Percentiles rank a stretch among this genome's conserved stretches.
Evolutionary conservation across 1,140 invertebrate genomes (phyloP).

Genomic region (Papilio aristodemus): DNA sequence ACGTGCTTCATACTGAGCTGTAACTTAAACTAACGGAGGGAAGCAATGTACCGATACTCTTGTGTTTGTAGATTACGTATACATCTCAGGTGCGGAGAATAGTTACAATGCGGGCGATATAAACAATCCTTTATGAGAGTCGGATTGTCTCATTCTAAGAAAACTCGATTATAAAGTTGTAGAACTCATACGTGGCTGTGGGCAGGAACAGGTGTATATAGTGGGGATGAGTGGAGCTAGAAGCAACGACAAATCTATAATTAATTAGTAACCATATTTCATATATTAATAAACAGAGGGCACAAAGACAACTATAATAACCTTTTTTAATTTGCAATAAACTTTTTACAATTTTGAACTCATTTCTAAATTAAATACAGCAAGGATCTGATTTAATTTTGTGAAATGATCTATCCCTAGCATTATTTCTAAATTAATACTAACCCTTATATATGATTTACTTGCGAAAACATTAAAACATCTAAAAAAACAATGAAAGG

Average conservation of each 20-base stretch:
- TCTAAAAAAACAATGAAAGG: not conserved
- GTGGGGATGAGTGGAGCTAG: not conserved
- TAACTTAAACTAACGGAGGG: not conserved
- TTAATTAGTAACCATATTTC: not conserved
- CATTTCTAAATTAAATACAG: too few species aligned
- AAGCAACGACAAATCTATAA: not conserved
- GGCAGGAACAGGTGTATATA: not conserved
- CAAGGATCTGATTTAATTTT: too few species aligned
- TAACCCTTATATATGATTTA: too few species aligned
- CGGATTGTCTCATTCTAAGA: constrained; percentile 12
- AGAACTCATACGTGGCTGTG: not conserved
- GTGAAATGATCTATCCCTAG: too few species aligned
- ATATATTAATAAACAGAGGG: too few species aligned
- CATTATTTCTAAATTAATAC: too few species aligned
- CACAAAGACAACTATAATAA: too few species aligned
- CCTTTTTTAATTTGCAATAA: too few species aligned
- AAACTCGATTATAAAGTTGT: not conserved
- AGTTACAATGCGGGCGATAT: not conserved
- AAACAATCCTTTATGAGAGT: constrained; percentile 4
- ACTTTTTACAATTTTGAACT: too few species aligned
- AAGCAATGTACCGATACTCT: not conserved
- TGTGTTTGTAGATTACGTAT: constrained; percentile 5
- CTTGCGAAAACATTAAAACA: not conserved
- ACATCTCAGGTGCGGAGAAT: constrained; percentile 1
- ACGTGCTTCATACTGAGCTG: not conserved